Conservation (phyloP, 2,888 invertebrate species). For the Smittia aterrima region DNA sequence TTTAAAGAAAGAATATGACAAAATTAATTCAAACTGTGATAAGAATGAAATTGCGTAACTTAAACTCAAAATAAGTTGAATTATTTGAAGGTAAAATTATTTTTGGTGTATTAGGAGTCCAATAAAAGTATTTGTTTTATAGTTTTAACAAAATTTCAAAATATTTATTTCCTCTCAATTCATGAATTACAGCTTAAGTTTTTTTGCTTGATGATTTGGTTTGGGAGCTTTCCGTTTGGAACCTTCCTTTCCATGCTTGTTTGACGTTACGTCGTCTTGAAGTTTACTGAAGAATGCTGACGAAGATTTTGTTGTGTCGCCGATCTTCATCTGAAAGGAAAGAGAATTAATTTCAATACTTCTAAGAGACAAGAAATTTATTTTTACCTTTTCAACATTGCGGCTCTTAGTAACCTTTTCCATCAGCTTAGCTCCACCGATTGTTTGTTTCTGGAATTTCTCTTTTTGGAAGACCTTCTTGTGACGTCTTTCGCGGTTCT, state of each 20-base stretch:
- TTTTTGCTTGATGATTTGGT: conserved; percentile 55
- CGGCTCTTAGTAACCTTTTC: conserved; percentile 65
- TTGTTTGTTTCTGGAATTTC: conserved; percentile 55
- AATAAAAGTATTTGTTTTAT: too few species aligned
- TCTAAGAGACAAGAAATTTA: too few species aligned
- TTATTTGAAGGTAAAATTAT: too few species aligned
- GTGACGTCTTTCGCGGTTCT: conserved; percentile 80
- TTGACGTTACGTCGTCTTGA: conserved; percentile 67
- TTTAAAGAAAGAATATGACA: not conserved
- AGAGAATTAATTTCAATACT: conserved; percentile 44
- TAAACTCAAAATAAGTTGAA: not conserved
- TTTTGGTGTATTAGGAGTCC: too few species aligned
- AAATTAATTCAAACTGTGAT: not conserved
- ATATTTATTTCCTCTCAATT: not conserved
- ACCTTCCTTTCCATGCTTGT: conserved; percentile 45
- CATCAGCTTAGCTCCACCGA: conserved; percentile 57
- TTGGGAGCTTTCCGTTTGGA: conserved; percentile 49
- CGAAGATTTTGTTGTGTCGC: conserved; percentile 65
- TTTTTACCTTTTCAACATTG: conserved; percentile 60
- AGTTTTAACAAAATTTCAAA: not conserved
- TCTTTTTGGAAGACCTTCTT: conserved; percentile 76
- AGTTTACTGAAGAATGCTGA: conserved; percentile 83
- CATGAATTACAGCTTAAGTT: conserved; percentile 60
- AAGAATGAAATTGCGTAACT: not conserved
- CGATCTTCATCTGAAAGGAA: conserved; percentile 53